These are phyloP conservation scores for Cataglyphis rosenhaueri DNA, from an alignment of 2,888 invertebrate species.

Conservation along the genomic window DNA sequence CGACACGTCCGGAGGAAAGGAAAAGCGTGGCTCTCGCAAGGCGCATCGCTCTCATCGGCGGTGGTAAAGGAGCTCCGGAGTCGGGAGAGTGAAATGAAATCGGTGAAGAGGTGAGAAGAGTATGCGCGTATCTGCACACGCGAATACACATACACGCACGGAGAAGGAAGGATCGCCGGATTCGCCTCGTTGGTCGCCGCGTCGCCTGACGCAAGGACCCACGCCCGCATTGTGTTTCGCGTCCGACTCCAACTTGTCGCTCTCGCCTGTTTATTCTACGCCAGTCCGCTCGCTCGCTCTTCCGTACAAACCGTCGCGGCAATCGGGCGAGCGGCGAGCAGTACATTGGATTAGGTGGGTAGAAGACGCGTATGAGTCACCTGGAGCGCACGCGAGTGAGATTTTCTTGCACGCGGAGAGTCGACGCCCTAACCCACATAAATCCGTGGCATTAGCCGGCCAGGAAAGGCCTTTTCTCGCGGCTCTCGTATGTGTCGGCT, in stretches of 20 bases:
- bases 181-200: slow-evolving; percentile 74
- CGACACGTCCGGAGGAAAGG: slow-evolving; percentile 72
- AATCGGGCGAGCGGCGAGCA: slow-evolving; percentile 60
- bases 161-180: slow-evolving; percentile 63
- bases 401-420: slow-evolving; percentile 76
- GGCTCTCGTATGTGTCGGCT: slow-evolving; percentile 43
- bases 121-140: neutral
- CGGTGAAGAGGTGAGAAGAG: neutral
- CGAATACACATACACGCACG: neutral
- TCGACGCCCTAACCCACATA: slow-evolving; percentile 83
- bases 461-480: slow-evolving; percentile 77
- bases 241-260: slow-evolving; percentile 76
- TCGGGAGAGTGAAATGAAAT: slow-evolving; percentile 18
- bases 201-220: slow-evolving; percentile 76
- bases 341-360: slow-evolving; percentile 81
- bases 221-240: slow-evolving; percentile 82
- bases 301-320: slow-evolving; percentile 51
- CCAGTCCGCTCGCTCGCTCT: slow-evolving; percentile 56
- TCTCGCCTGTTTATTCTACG: slow-evolving; percentile 80
- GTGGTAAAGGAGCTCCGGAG: slow-evolving; percentile 45
- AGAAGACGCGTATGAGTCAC: slow-evolving; percentile 81
- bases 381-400: slow-evolving; percentile 74
- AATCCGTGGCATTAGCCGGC: slow-evolving; percentile 77
- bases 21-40: slow-evolving; percentile 70
- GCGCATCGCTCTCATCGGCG: slow-evolving; percentile 62